Evolutionary conservation across 2,113 vertebrate species (phyloP).

Genomic region (Protomyctophum bolini): DNA sequence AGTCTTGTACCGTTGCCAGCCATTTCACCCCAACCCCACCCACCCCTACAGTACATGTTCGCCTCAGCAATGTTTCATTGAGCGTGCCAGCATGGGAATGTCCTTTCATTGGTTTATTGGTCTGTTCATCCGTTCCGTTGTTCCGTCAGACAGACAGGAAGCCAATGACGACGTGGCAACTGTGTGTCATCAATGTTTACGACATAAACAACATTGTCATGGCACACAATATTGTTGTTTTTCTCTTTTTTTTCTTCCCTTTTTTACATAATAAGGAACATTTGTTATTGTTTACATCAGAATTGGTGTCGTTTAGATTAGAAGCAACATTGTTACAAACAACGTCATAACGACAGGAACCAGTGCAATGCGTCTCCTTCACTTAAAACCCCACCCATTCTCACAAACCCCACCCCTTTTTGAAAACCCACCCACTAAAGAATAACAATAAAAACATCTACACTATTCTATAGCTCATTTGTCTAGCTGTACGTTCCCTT

Average conservation of each 20-base stretch:
- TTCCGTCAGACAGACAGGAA: constrained; percentile 34
- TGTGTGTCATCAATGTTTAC: constrained; percentile 30
- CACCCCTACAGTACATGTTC: neutral
- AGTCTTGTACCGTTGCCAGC: constrained; percentile 40
- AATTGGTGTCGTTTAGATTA: constrained; percentile 47
- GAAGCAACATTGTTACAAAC: constrained; percentile 47
- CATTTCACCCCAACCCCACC: neutral
- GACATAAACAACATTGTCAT: constrained; percentile 49
- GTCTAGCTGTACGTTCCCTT: constrained; percentile 19
- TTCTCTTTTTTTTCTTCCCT: too few species aligned
- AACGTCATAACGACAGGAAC: constrained; percentile 41
- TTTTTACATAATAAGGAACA: constrained; percentile 55
- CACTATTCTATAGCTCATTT: constrained; percentile 31
- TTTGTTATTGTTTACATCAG: constrained; percentile 55
- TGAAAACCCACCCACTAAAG: neutral
- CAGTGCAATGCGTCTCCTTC: constrained; percentile 67
- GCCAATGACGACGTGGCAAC: constrained; percentile 35
- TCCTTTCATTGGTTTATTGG: constrained; percentile 25
- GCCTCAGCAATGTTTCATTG: constrained; percentile 14
- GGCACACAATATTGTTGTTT: constrained; percentile 40
- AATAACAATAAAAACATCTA: constrained; percentile 34
- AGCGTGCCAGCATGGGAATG: constrained; percentile 28
- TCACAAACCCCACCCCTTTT: constrained; percentile 19
- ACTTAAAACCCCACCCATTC: constrained; percentile 35
- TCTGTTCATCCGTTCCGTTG: constrained; percentile 13